Percentiles rank a stretch among this genome's conserved stretches.
phyloP scores from a whole-genome alignment of 2,888 invertebrate genomes.

The Cataglyphis altisquamis region DNA sequence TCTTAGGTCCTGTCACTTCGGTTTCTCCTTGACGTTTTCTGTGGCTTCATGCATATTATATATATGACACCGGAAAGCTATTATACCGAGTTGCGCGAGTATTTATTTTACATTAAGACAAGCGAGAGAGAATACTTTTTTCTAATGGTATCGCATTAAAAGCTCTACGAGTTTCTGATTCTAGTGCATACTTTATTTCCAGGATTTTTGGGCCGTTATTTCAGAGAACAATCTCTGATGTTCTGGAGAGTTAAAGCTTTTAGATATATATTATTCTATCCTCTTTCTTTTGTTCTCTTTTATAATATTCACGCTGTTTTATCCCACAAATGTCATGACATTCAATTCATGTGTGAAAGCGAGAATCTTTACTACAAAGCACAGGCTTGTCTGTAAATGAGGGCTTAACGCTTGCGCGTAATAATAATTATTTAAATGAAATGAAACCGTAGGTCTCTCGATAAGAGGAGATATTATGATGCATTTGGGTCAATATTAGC shows the following conservation, averaged over 20 bases:
- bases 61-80: conserved; percentile 40
- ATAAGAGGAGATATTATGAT: background rate
- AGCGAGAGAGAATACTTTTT: background rate
- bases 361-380: background rate
- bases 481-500: conserved; percentile 23
- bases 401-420: background rate
- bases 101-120: conserved; percentile 30
- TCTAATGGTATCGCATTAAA: conserved; percentile 39
- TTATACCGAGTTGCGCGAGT: conserved; percentile 15
- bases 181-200: background rate
- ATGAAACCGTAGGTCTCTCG: background rate
- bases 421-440: conserved; percentile 41
- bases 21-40: background rate
- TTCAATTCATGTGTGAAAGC: background rate
- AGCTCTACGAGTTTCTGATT: background rate
- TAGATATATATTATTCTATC: background rate
- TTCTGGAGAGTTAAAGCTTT: background rate
- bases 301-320: background rate
- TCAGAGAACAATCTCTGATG: background rate
- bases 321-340: background rate
- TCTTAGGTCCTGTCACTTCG: background rate
- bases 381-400: background rate
- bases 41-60: conserved; percentile 34
- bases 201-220: background rate
- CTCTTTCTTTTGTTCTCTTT: background rate